phyloP scores from a whole-genome alignment of 2,113 vertebrate species.

The Elephas maximus region DNA sequence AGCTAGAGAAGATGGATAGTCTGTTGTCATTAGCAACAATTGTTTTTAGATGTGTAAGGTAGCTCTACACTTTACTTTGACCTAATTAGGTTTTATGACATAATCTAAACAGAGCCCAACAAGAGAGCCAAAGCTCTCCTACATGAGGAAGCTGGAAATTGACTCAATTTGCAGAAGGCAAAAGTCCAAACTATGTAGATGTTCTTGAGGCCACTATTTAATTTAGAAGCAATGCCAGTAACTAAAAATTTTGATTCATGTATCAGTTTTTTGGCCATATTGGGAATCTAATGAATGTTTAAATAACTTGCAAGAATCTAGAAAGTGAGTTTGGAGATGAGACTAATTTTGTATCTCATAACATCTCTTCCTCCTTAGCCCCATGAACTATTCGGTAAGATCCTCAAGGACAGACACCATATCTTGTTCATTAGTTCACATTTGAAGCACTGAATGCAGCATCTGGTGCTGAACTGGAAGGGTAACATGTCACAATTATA shows the following conservation, averaged over 20 bases:
- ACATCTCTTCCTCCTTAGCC: fast-evolving
- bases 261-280: not conserved
- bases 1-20: not conserved
- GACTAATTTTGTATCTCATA: not conserved
- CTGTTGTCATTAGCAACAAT: not conserved
- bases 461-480: not conserved
- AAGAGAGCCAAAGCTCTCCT: not conserved
- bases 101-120: not conserved
- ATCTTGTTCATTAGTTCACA: not conserved
- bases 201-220: not conserved
- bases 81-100: not conserved
- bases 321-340: not conserved
- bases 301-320: not conserved
- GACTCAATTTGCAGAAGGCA: not conserved
- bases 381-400: not conserved
- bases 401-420: not conserved
- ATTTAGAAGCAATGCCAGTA: not conserved
- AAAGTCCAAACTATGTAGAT: not conserved
- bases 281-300: not conserved
- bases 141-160: not conserved
- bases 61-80: not conserved
- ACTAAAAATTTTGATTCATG: constrained; percentile 6
- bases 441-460: not conserved
- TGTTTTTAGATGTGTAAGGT: constrained; percentile 7
- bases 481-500: not conserved